Evolutionary conservation across 2,888 invertebrate genomes (phyloP).

Genomic region (Glaucopsyche alexis): DNA sequence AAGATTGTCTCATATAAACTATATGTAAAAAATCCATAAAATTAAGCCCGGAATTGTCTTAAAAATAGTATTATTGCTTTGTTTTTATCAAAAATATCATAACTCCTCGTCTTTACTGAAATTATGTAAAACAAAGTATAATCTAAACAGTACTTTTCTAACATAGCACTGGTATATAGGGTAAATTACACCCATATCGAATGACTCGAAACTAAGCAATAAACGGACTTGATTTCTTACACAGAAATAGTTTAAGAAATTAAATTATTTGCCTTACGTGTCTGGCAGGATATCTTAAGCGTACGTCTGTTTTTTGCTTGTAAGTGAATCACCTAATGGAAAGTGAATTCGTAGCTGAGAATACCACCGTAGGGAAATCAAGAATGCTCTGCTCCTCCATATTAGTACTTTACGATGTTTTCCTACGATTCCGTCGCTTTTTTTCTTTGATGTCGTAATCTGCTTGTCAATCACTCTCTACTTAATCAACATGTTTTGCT

Average conservation of each 20-base stretch:
- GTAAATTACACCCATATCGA: background rate
- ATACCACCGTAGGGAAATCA: constrained; percentile 1
- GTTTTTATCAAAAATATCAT: too few relatives aligned
- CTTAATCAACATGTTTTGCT: background rate
- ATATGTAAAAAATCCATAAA: too few relatives aligned
- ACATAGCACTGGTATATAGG: background rate
- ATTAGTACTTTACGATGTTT: constrained; percentile 8
- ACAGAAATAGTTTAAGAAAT: background rate
- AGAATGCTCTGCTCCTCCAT: constrained; percentile 7
- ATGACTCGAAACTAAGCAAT: background rate
- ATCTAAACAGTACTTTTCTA: too few relatives aligned
- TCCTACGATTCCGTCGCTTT: constrained; percentile 16
- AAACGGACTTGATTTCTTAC: background rate
- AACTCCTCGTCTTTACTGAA: too few relatives aligned
- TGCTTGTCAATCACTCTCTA: constrained; percentile 1
- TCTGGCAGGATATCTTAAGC: background rate
- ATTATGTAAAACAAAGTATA: too few relatives aligned
- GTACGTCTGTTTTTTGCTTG: background rate
- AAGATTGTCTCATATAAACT: too few relatives aligned
- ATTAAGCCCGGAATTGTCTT: too few relatives aligned
- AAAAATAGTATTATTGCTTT: too few relatives aligned
- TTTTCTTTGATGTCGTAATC: constrained; percentile 17
- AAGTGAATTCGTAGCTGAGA: background rate
- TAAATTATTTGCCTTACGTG: constrained; percentile 12
- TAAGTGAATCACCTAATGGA: constrained; percentile 8